These are phyloP conservation scores for Tortrix viridana DNA, from an alignment of 2,888 invertebrate species.

Conservation along the genomic window DNA sequence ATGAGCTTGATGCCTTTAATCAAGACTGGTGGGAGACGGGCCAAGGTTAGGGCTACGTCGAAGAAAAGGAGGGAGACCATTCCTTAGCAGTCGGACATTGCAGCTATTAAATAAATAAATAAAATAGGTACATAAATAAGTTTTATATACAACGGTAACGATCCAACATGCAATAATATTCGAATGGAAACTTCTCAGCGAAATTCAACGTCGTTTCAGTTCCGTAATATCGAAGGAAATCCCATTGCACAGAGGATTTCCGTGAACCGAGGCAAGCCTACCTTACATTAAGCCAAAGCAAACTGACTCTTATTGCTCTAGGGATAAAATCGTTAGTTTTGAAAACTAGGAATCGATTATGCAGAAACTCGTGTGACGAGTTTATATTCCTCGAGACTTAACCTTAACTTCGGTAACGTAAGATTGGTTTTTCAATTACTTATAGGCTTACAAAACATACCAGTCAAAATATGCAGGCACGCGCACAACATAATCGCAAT, in stretches of 20 bases:
- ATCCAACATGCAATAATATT: not conserved
- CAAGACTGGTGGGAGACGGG: too few species aligned
- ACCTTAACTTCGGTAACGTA: too few species aligned
- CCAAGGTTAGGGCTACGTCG: too few species aligned
- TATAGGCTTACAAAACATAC: not conserved
- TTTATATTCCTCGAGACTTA: too few species aligned
- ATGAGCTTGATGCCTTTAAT: too few species aligned
- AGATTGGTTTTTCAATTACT: too few species aligned
- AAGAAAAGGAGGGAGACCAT: too few species aligned
- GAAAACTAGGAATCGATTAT: not conserved
- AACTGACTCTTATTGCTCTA: not conserved
- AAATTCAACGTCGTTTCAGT: constrained; percentile 11
- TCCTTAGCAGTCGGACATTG: too few species aligned
- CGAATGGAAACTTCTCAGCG: not conserved
- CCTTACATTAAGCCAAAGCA: not conserved
- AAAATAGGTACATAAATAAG: too few species aligned
- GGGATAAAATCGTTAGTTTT: constrained; percentile 4
- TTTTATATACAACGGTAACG: too few species aligned
- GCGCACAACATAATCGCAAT: not conserved
- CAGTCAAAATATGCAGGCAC: not conserved
- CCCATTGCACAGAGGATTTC: constrained; percentile 25
- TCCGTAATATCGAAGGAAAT: constrained; percentile 30
- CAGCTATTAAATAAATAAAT: too few species aligned
- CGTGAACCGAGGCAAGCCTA: constrained; percentile 11
- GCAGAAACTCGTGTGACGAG: not conserved